Evolutionary conservation across 2,113 vertebrate species (phyloP), one percentile per base, ranked within the genome.

Genomic region (Eptatretus burgeri): DNA sequence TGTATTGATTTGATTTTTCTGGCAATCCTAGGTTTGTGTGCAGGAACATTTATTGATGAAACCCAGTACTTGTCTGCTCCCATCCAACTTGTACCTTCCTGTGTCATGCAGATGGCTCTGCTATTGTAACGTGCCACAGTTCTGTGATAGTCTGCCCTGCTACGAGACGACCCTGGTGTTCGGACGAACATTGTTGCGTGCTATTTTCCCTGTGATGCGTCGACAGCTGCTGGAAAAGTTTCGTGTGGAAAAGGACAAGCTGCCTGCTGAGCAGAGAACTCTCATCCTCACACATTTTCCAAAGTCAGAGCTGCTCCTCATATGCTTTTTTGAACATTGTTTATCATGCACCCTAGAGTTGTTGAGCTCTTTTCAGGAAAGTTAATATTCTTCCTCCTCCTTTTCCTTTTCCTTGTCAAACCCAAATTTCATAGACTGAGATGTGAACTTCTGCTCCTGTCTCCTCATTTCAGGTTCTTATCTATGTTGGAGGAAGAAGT

Each of bases 401-500:
- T 41, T 41, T 41, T 41, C 27, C 27, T 41, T 41, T 41, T 41
- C 27, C 27, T 41, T 41, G 27, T 41, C 27, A 41, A 41, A 3
- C 27, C 27, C 27, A 41, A 41, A 41, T 7, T 41, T 7, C 3
- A 7, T 5, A 41, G 27, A 41, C 27, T 41, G 7, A 41, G 27
- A 41, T 41, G 27, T 41, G 27, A 41, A 41, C 27, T 41, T 41
- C 27, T 41, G 27, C 27, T 41, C 27, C 27, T 41, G 27, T 41
- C 27, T 41, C 27, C 27, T 41, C 27, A 41, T 13, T 69, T 50
- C 71, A 98, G 91, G 72, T 98, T 98, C 71, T 76, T 98, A 66
- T 98, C 91, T n/a, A 96, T 98, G 89, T 74, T 98, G 63, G 91
- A 98, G 71, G 91, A 98, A 72, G 91, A 98, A 73, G 93, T 98